Evolutionary conservation across 53 echinoderm and acorn worm genomes (phyloP).

Genomic region (Temnopleurus reevesii): DNA sequence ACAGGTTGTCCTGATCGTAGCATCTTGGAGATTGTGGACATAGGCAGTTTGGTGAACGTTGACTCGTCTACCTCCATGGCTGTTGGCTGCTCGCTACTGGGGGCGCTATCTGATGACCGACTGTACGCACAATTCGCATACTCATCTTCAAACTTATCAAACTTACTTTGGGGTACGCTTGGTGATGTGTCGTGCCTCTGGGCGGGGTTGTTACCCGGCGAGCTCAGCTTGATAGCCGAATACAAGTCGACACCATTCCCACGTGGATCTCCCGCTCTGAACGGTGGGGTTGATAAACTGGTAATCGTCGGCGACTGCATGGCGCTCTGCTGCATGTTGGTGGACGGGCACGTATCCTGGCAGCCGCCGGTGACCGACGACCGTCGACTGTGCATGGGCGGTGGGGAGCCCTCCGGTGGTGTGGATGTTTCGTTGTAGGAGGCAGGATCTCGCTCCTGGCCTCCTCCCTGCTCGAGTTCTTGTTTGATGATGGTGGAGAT

Average conservation of each 20-base stretch:
- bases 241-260: constrained; percentile 55
- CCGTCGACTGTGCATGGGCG: constrained; percentile 73
- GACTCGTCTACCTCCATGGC: constrained; percentile 60
- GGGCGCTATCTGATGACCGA: constrained; percentile 1
- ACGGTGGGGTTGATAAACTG: constrained; percentile 78
- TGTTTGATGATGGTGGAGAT: constrained; percentile 96
- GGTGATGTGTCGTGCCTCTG: constrained; percentile 53
- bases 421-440: constrained; percentile 69
- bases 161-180: constrained; percentile 12
- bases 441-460: constrained; percentile 77
- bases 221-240: constrained; percentile 50
- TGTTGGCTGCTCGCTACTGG: not conserved
- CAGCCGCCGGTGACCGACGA: constrained; percentile 74
- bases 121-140: constrained; percentile 12
- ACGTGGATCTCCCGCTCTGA: constrained; percentile 53
- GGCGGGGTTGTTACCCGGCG: constrained; percentile 30
- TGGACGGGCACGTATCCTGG: constrained; percentile 69
- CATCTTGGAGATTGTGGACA: constrained; percentile 83
- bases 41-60: constrained; percentile 30
- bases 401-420: constrained; percentile 73
- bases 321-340: constrained; percentile 65
- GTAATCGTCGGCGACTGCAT: constrained; percentile 92
- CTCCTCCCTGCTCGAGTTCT: constrained; percentile 85
- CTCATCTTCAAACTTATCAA: constrained; percentile 41
- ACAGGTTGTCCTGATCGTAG: constrained; percentile 94